Evolutionary conservation across 2,888 invertebrate genomes (phyloP), one percentile per base, ranked within the genome.

Genomic region (Amblyjoppa proteus): DNA sequence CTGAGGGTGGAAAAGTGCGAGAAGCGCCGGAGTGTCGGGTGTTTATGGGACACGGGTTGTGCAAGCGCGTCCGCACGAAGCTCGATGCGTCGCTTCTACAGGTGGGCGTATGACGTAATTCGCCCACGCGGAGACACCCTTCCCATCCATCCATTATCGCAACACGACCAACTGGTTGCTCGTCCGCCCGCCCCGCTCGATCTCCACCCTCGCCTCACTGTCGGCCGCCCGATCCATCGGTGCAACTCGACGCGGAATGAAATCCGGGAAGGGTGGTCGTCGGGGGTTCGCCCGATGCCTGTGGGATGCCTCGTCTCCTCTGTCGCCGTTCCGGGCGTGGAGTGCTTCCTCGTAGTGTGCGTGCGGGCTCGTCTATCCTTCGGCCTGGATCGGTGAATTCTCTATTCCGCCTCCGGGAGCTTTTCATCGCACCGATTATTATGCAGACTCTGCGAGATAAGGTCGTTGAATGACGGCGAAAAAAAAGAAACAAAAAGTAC

Each of bases 61-160:
- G 71, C 71, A 77, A 45, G 11, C 58, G 25, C 38, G 86, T 20
- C 53, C 64, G 79, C 41, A 64, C 80, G 70, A 74, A 78, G 78
- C 76, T 89, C 84, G 85, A 84, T 88, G 87, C 88, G 88, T 86
- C 87, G 87, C 83, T 88, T 90, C 91, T 91, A 92, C 92, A 92
- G 92, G 92, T 92, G 92, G 92, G 92, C 92, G 92, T 90, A 92
- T 92, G 92, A 92, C 92, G 92, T 92, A 92, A 91, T 92, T 91
- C 92, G 90, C 92, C 92, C 92, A 92, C 92, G 92, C 92, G 91
- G 90, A 78, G 70, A 70, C 81, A 66, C 56, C 88, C 88, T 81
- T 88, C 87, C 89, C 88, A 88, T 88, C 87, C 88, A 74, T 85
- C 89, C 88, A 90, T 91, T 91, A 92, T 91, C 89, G 88, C 84